Percentiles rank a stretch among this genome's conserved stretches.
These are phyloP conservation scores for Marmota monax DNA, from an alignment of 2,113 vertebrate species.

Conservation along the genomic window DNA sequence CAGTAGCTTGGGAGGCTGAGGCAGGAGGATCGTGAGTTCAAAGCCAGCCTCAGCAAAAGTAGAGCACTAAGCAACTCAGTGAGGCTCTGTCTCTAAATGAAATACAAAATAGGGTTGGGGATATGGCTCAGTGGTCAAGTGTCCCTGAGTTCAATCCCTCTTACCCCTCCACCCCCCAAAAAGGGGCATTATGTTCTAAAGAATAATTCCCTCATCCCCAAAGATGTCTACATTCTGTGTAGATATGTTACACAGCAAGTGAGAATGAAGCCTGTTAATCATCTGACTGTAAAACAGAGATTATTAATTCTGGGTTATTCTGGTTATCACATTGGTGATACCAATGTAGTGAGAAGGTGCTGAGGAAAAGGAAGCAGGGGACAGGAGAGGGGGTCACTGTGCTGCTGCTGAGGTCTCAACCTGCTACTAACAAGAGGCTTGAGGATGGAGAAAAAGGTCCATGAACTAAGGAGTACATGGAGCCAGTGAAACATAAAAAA, in stretches of 20 bases:
- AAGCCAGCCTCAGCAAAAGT: too few species aligned
- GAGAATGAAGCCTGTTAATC: not conserved
- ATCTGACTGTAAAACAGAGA: not conserved
- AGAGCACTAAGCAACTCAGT: too few species aligned
- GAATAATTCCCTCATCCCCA: not conserved
- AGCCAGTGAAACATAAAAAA: not conserved
- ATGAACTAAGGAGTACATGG: too few species aligned
- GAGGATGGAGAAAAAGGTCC: not conserved
- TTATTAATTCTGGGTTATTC: not conserved
- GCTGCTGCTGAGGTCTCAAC: not conserved
- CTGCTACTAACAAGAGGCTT: not conserved
- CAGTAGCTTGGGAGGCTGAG: too few species aligned
- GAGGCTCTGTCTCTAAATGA: too few species aligned
- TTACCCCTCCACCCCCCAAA: too few species aligned
- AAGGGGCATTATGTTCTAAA: not conserved
- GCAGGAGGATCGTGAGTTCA: too few species aligned
- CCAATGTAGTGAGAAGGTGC: not conserved
- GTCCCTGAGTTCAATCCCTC: too few species aligned
- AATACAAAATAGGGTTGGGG: too few species aligned
- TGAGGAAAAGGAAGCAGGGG: not conserved
- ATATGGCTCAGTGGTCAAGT: too few species aligned
- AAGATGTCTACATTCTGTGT: not conserved
- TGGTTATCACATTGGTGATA: too few species aligned
- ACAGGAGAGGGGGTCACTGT: not conserved
- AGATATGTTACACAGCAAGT: not conserved